Evolutionary conservation across 2,797 vertebrate genomes (phyloP), one percentile per base, ranked within the genome.

Genomic region (Crax fasciolata): DNA sequence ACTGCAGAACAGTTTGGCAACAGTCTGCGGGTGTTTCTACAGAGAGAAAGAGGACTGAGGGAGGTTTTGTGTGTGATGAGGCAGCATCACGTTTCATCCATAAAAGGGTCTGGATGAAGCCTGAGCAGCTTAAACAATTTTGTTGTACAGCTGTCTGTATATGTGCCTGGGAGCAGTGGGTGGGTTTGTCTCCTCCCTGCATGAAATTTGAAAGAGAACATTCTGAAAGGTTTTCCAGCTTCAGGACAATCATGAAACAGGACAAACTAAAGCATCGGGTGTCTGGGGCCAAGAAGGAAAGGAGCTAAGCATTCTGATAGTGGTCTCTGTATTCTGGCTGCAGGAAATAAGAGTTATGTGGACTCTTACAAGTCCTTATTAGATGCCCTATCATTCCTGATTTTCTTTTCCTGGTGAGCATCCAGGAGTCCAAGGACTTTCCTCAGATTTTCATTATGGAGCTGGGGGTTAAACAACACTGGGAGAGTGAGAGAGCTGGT

Each of bases 1-100:
- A 89, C 92, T 94, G 86, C 84, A 94, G 90, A 93, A 93, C 87
- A 84, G 59, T 18, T 75, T 81, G 89, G 94, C 93, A 95, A 84
- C 0, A 0, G 10, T 52, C 55, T 30, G 24, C 1, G 0, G 10
- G n/a, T 24, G 7, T 24, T 84, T 43, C 11, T n/a, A 3, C 4
- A 21, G 32, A 4, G 4, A 32, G 8, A 67, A 66, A 39, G 59
- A 43, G 43, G 20, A 39, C 17, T 21, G 62, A 39, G 24, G 11
- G 20, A 72, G 27, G 20, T 25, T 79, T 48, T 57, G 11, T 28
- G 18, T n/a, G 17, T 24, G 70, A 28, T 8, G 51, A 38, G 48
- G 24, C 43, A 43, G 44, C 63, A 19, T 15, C 6, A 21, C 30
- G 3, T 6, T n/a, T 51, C 63, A 51, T 18, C 15, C 73, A 51